Percentiles rank a stretch among this genome's conserved stretches.
Evolutionary conservation across 2,113 vertebrate genomes (phyloP).

Genomic region (Himantopus leucocephalus): DNA sequence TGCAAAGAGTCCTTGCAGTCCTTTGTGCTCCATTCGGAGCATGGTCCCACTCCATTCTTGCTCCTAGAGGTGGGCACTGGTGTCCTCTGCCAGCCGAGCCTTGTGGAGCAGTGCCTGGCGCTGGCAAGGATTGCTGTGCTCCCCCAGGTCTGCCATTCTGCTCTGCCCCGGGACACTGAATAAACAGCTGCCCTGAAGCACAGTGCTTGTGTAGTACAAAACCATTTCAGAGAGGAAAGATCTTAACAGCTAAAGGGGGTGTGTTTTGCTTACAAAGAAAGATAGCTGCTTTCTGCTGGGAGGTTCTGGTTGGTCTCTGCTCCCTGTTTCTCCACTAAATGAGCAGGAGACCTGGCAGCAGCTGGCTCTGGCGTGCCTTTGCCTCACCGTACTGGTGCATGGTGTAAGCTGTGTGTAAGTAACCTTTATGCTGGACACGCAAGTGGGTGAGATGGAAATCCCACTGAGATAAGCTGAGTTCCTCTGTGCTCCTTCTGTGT

Average conservation of each 20-base stretch:
- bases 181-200: not conserved
- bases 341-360: not conserved
- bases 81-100: not conserved
- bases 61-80: not conserved
- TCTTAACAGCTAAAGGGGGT: not conserved
- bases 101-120: not conserved
- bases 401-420: not conserved
- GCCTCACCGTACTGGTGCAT: not conserved
- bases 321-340: not conserved
- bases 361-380: not conserved
- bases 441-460: not conserved
- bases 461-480: not conserved
- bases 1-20: not conserved
- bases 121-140: not conserved
- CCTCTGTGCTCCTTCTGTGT: not conserved
- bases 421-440: not conserved
- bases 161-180: not conserved
- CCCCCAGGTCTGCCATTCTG: not conserved
- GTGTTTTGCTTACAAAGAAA: not conserved
- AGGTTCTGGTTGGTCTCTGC: not conserved
- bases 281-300: not conserved
- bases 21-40: not conserved
- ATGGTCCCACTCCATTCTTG: not conserved
- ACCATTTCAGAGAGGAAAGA: not conserved
- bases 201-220: not conserved